Evolutionary conservation across 2,113 vertebrate species (phyloP).

Genomic region (Phrynocephalus versicolor): DNA sequence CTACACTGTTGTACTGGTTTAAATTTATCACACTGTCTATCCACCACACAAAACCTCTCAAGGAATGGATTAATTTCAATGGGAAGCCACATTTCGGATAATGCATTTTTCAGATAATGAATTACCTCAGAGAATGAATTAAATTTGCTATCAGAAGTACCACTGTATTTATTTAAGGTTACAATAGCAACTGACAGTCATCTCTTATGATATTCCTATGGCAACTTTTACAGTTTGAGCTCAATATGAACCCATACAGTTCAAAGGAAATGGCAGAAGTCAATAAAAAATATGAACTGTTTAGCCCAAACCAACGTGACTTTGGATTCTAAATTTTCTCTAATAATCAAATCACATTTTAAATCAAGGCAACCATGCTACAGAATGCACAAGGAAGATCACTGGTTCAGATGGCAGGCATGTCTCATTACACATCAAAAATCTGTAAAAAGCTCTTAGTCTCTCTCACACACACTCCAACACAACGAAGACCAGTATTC

Average conservation of each 20-base stretch:
- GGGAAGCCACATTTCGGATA: too few species aligned
- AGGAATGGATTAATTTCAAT: too few species aligned
- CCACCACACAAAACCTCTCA: too few species aligned
- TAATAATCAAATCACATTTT: conserved; percentile 9
- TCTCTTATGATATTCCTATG: not conserved
- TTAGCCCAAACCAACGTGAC: conserved; percentile 35
- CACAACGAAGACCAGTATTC: not conserved
- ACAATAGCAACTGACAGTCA: not conserved
- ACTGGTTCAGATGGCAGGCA: not conserved
- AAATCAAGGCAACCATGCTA: not conserved
- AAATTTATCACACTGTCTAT: too few species aligned
- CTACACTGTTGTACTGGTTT: too few species aligned
- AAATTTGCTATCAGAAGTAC: too few species aligned
- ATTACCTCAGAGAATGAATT: too few species aligned
- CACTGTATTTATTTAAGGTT: too few species aligned
- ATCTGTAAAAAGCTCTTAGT: not conserved
- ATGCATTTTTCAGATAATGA: not conserved
- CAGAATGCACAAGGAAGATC: conserved; percentile 33
- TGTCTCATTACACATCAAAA: not conserved
- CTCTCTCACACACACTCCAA: rapidly evolving
- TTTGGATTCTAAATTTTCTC: conserved; percentile 35
- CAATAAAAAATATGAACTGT: conserved; percentile 41
- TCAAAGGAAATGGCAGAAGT: conserved; percentile 41
- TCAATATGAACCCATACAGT: not conserved
- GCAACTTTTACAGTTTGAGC: rapidly evolving